Evolutionary conservation across 2,888 invertebrate genomes (phyloP), one percentile per base, ranked within the genome.

Genomic region (Cheilosia soror): DNA sequence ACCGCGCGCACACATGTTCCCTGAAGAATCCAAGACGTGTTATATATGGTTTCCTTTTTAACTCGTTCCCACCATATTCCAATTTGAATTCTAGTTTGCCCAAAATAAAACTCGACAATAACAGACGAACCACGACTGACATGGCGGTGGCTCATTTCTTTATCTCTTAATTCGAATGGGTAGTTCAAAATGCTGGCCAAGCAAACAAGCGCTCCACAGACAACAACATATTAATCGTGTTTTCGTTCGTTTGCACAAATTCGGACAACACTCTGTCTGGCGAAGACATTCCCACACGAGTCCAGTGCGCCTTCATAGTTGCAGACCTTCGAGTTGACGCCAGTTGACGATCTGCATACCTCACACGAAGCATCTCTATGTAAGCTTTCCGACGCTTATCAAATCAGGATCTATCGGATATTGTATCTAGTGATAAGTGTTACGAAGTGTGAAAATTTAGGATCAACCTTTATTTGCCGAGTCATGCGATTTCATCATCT

Each of bases 141-240:
- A 31, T 40, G 27, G 13, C 51, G 68, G 73, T 68, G 62, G 71
- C 49, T 72, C 65, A 80, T 68, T 63, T 80, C 57, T 71, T 65
- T 42, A 80, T 73, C 66, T 60, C 60, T 55, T 57, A 80, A 71
- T 73, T 27, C 71, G 44, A 62, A 33, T 42, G 62, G 58, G 57
- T 40, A 51, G 81, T 49, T 66, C 29, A 40, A 77, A 69, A 49
- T 72, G 60, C 25, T 66, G 49, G 55, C 60, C 53, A 60, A 66
- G 29, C 80, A 13, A 75, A 71, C 73, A 53, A 66, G 15, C 33
- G 44, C 47, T 62, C 11, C 25, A 15, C 55, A 57, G 65, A 37
- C 66, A 79, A 58, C 66, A 81, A 77, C 76, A 81, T 80, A 68
- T 75, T 80, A 80, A 76, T 85, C 81, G 85, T 85, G 85, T 71